Conservation (phyloP, 2,113 vertebrate genomes). For the Boleophthalmus pectinirostris region DNA sequence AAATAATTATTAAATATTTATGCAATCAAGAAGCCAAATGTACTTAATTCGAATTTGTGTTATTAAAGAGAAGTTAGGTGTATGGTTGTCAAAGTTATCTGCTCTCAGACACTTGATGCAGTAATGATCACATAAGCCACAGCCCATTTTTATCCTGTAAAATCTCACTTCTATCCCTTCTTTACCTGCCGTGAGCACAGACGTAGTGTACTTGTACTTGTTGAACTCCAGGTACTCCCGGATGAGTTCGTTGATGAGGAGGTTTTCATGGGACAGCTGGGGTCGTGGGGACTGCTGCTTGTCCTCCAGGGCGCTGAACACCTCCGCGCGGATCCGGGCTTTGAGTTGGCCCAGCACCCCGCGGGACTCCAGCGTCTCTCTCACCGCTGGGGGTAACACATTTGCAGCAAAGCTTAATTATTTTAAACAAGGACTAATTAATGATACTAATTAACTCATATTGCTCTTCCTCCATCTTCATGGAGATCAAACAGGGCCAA, state of each 20-base stretch:
- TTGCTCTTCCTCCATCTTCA: too few relatives aligned
- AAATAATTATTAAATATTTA: background rate
- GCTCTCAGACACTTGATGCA: background rate
- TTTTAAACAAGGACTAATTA: background rate
- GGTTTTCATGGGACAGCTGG: constrained; percentile 84
- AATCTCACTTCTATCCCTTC: background rate
- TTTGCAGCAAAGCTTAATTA: background rate
- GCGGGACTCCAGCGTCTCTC: constrained; percentile 87
- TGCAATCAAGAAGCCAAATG: background rate
- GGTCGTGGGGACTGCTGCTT: constrained; percentile 78
- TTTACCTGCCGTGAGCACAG: constrained; percentile 88
- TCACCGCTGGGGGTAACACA: constrained; percentile 78
- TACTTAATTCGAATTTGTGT: too few relatives aligned
- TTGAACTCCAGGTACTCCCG: constrained; percentile 96
- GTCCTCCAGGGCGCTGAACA: constrained; percentile 90
- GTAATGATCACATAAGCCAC: background rate
- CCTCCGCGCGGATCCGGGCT: constrained; percentile 90
- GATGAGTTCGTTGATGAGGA: constrained; percentile 94
- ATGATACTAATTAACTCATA: too few relatives aligned
- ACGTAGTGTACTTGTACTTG: constrained; percentile 85
- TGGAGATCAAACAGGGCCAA: too few relatives aligned
- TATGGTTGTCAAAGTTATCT: background rate
- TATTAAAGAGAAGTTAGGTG: too few relatives aligned
- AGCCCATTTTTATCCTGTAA: background rate
- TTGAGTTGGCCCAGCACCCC: constrained; percentile 87